phyloP scores from a whole-genome alignment of 1,140 invertebrate species.

The Scaptomyza montana region DNA sequence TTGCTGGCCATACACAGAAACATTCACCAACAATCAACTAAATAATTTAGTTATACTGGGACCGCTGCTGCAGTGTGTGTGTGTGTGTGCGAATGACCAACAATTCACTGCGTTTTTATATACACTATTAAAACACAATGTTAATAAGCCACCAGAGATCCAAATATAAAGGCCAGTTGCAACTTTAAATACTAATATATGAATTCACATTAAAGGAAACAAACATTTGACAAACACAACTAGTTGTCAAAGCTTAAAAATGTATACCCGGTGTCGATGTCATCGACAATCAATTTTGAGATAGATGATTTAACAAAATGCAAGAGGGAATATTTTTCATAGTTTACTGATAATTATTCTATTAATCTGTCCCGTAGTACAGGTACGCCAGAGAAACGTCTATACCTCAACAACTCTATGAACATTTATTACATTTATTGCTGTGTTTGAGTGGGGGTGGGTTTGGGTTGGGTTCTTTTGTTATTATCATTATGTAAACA shows the following conservation, averaged over 20 bases:
- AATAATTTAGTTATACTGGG: slow-evolving; percentile 75
- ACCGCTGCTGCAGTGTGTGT: slow-evolving; percentile 29
- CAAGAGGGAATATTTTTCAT: neutral
- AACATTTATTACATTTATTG: slow-evolving; percentile 4
- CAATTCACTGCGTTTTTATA: slow-evolving; percentile 48
- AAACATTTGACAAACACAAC: neutral
- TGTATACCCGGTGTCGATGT: too few relatives aligned
- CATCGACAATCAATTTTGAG: neutral
- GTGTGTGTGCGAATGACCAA: slow-evolving; percentile 8
- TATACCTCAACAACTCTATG: neutral
- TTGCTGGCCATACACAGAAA: slow-evolving; percentile 13
- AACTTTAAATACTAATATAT: neutral
- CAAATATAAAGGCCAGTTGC: slow-evolving; percentile 4
- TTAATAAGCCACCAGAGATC: slow-evolving; percentile 57
- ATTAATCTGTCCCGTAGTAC: neutral
- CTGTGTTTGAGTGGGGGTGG: neutral
- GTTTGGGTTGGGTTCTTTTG: neutral
- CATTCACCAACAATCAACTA: slow-evolving; percentile 63
- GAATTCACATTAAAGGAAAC: too few relatives aligned
- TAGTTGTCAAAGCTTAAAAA: neutral
- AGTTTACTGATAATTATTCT: neutral
- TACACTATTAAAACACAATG: slow-evolving; percentile 45
- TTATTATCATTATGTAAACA: slow-evolving; percentile 26
- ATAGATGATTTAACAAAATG: neutral
- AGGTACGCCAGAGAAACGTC: neutral